Evolutionary conservation across 2,888 invertebrate genomes (phyloP), one percentile per base, ranked within the genome.

Genomic region (Teleiodes luculella): DNA sequence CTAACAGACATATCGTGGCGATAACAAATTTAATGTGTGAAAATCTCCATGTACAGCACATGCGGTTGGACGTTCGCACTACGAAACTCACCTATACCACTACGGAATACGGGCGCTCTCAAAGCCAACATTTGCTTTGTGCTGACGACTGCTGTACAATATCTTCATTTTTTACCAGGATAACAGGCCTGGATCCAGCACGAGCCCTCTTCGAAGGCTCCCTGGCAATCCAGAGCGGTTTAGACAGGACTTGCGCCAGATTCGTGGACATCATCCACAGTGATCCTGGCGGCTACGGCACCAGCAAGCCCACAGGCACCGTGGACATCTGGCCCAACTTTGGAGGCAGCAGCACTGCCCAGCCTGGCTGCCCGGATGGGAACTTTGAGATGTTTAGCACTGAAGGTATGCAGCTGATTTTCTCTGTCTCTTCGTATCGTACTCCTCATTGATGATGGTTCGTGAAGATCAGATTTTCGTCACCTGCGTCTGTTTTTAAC

Each of bases 231-330:
- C 63, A 70, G 10, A 63, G 53, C 1, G 83, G 80, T 0, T 62
- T 92, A 16, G 90, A 83, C 61, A 80, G 86, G 11, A 83, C 82
- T 0, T 91, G 92, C 66, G 92, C 91, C 0, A 80, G 78, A 50
- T 91, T 92, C 57, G 92, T 92, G 43, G 92, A 94, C 76, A 91
- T 94, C 31, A 91, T 94, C 49, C 94, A 94, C 72, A 92, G 92
- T 3, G 93, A 93, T 71, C 90, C 92, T 8, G 91, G 91, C 59
- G 78, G 89, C 18, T 92, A 92, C 67, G 92, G 92, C 1, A 88
- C 86, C 18, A 89, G 84, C 18, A 63, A 70, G 0, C 74, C 89
- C 3, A 74, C 82, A 0, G 92, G 92, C 0, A 90, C 90, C 0
- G 91, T 85, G 0, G 92, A 92, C 60, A 86, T 92, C 65, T 92